Evolutionary conservation across 2,888 invertebrate species (phyloP), one percentile per base, ranked within the genome.

Genomic region (Agonopterix alstromeriana): DNA sequence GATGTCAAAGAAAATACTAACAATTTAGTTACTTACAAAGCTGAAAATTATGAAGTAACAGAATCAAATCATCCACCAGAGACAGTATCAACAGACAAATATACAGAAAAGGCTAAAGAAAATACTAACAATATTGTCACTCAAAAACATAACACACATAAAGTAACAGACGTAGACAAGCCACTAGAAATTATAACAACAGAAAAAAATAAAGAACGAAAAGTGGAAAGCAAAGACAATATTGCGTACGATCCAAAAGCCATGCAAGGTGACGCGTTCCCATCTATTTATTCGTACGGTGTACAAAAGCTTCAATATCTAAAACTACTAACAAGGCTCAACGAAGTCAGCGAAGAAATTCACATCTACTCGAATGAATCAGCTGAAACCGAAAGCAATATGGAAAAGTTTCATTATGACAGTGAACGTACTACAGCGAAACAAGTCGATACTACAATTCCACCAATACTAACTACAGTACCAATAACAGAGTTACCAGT

Each of bases 201-300:
- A 27, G 53, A 60, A 53, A 48, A 45, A 27, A 36, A 10, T 17
- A 14, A 17, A 57, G 41, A 56, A 56, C 35, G 51, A 35, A 51
- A 48, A 45, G 7, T 35, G 35, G 48, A 54, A 3, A 50, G 36
- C 4, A 40, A 49, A 2, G 52, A 70, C 36, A 52, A 63, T 1
- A 72, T 87, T 49, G 87, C 81, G 46, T 87, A 87, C 53, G 77
- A 82, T 14, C 87, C 87, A 17, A 70, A 78, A 51, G 63, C 77
- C 43, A 87, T 87, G 88, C 88, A 87, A 71, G 65, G 71, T 48
- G 87, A 88, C 69, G 67, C 82, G 10, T 77, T 77, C 55, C 77
- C 85, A 50, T 84, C 82, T 3, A 73, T 84, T 49, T 78, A 77
- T 56, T 73, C 83, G 11, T 86, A 85, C 48, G 87, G 85, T 48